phyloP scores from a whole-genome alignment of 2,113 vertebrate species.

The Heterotilapia buettikoferi region DNA sequence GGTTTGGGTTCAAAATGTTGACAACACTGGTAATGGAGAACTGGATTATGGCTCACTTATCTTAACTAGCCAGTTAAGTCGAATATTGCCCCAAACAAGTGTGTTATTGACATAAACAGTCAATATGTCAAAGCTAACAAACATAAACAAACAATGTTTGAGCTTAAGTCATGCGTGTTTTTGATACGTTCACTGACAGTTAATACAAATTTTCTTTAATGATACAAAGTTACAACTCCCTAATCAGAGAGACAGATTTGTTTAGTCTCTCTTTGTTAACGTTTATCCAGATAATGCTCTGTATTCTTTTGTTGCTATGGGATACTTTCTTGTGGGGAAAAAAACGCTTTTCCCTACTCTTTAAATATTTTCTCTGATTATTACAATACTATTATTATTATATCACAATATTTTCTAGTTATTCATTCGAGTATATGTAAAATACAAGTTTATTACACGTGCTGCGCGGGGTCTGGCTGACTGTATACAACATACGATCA shows the following conservation, averaged over 20 bases:
- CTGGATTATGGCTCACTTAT: background rate
- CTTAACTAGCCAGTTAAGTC: background rate
- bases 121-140: background rate
- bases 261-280: background rate
- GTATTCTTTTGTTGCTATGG: background rate
- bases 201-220: background rate
- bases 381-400: background rate
- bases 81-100: background rate
- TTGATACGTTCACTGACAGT: background rate
- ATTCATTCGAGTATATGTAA: background rate
- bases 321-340: background rate
- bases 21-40: background rate
- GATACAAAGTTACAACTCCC: background rate
- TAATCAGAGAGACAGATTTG: background rate
- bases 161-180: background rate
- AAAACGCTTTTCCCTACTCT: background rate
- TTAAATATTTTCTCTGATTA: background rate
- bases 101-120: background rate
- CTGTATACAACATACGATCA: background rate
- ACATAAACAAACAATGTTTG: background rate
- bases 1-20: background rate
- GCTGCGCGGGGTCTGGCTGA: background rate
- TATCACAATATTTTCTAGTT: background rate
- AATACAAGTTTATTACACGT: background rate
- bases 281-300: background rate